A percentile compares a stretch with the other conserved stretches of the same genome.
phyloP scores from a whole-genome alignment of 2,113 vertebrate genomes.

The Lepus timidus region DNA sequence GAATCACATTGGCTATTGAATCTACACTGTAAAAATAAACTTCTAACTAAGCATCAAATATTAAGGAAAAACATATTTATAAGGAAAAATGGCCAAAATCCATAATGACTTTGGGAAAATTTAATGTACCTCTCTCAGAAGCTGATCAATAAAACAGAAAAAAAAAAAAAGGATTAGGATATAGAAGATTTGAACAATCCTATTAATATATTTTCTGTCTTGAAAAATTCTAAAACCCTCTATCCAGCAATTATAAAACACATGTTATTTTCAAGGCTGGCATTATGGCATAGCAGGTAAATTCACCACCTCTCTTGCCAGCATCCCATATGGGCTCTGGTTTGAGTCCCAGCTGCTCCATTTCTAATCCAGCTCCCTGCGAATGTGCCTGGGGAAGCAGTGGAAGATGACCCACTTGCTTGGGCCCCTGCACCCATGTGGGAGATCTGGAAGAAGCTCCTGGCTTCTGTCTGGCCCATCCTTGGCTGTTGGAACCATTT shows the following conservation, averaged over 20 bases:
- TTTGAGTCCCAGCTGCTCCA: no score
- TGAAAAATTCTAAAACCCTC: slow-evolving; percentile 15
- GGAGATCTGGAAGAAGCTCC: no score
- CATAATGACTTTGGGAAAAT: background rate
- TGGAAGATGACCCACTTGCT: no score
- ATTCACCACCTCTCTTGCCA: no score
- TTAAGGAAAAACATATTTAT: slow-evolving; percentile 17
- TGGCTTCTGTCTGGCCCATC: no score
- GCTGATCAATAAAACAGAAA: background rate
- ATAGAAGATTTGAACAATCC: background rate
- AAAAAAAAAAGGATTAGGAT: background rate
- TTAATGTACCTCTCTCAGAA: background rate
- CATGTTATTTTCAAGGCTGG: background rate
- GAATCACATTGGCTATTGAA: background rate
- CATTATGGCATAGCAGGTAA: no score
- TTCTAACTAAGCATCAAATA: background rate
- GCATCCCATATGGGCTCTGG: no score
- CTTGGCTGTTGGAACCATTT: no score
- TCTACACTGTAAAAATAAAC: slow-evolving; percentile 17
- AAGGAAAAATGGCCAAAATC: slow-evolving; percentile 11
- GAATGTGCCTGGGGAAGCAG: no score
- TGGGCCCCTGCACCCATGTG: no score
- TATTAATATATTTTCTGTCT: slow-evolving; percentile 29
- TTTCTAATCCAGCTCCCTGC: no score
- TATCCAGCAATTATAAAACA: background rate